A percentile compares a stretch with the other conserved stretches of the same genome.
Evolutionary conservation across 2,888 invertebrate species (phyloP).

Genomic region (Dolomedes plantarius): DNA sequence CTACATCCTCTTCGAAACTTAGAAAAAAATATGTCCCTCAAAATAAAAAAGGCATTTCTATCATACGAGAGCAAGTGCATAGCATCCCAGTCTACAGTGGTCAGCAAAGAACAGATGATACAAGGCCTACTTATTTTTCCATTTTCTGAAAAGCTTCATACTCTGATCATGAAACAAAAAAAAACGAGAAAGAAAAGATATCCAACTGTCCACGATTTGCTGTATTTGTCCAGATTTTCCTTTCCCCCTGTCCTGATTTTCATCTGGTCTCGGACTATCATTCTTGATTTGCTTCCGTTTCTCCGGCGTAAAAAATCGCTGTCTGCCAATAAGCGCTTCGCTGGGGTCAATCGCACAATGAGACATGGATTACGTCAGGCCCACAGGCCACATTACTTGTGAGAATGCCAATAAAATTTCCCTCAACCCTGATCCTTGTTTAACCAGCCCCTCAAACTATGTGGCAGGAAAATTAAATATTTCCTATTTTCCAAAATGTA

Average conservation of each 20-base stretch:
- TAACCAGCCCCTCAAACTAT: too few relatives aligned
- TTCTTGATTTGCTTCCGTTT: constrained; percentile 61
- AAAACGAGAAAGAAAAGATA: constrained; percentile 33
- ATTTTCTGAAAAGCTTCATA: constrained; percentile 66
- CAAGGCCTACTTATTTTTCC: constrained; percentile 62
- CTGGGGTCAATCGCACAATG: constrained; percentile 53
- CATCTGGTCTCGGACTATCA: constrained; percentile 59
- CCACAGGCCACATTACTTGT: constrained; percentile 16
- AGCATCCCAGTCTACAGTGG: constrained; percentile 17
- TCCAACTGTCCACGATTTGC: constrained; percentile 35
- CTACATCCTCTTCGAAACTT: constrained; percentile 20
- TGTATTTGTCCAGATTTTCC: constrained; percentile 55
- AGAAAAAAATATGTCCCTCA: constrained; percentile 16
- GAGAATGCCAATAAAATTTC: constrained; percentile 32
- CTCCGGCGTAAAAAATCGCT: constrained; percentile 20
- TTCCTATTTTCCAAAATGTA: too few relatives aligned
- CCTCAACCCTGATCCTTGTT: not conserved
- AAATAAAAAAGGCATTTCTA: constrained; percentile 27
- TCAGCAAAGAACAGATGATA: constrained; percentile 57
- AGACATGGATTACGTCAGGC: constrained; percentile 27
- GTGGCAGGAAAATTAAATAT: too few relatives aligned
- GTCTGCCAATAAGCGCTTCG: constrained; percentile 41
- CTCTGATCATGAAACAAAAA: constrained; percentile 39
- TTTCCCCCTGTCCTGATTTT: constrained; percentile 43
- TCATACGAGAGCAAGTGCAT: constrained; percentile 29